Percentiles rank a stretch among this genome's conserved stretches.
Conservation (phyloP, 2,797 vertebrate species). For the Gephyroberyx darwinii region DNA sequence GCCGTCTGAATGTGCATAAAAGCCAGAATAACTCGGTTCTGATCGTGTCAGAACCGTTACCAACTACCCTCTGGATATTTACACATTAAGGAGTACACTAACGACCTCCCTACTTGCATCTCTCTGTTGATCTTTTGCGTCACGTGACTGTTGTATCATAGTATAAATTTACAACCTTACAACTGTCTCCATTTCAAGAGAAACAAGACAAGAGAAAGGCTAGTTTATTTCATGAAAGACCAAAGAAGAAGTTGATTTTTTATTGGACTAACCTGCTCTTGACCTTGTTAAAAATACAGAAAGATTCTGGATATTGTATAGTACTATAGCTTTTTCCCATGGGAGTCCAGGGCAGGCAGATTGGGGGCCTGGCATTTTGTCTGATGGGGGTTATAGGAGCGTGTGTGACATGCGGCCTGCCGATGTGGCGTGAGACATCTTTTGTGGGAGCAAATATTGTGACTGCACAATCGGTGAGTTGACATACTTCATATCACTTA, state of each 20-base stretch:
- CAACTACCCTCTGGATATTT: constrained; percentile 28
- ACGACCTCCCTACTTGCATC: constrained; percentile 9
- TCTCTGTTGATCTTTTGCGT: constrained; percentile 48
- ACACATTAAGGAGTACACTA: constrained; percentile 11
- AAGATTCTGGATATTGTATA: too few relatives aligned
- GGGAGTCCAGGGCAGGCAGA: constrained; percentile 31
- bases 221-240: not conserved
- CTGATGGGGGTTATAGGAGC: constrained; percentile 49
- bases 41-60: constrained; percentile 22
- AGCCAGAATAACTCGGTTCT: constrained; percentile 48
- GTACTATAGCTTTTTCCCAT: constrained; percentile 18
- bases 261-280: not conserved
- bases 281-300: too few relatives aligned
- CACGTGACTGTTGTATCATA: constrained; percentile 20
- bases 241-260: constrained; percentile 10
- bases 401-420: constrained; percentile 49
- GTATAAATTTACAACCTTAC: constrained; percentile 4
- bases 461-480: constrained; percentile 56
- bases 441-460: constrained; percentile 61
- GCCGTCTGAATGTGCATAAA: constrained; percentile 6
- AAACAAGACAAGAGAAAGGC: not conserved
- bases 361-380: constrained; percentile 39
- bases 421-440: constrained; percentile 58
- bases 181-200: constrained; percentile 4
- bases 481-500: not conserved